phyloP scores from a whole-genome alignment of 1,140 invertebrate species.

The Drosophila nebulosa region DNA sequence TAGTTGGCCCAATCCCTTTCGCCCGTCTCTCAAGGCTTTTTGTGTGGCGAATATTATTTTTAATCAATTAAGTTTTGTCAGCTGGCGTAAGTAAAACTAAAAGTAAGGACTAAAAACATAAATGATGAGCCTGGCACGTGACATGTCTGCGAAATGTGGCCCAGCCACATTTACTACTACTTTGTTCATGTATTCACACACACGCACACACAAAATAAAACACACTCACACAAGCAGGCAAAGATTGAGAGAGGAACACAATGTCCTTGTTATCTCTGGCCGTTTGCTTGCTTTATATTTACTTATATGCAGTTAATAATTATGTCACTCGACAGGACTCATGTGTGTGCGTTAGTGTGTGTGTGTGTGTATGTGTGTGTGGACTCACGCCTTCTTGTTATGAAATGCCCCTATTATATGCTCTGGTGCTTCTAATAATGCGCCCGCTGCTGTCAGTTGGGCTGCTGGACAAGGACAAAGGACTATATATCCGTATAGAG shows the following conservation, averaged over 20 bases:
- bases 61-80: slow-evolving; percentile 74
- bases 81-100: slow-evolving; percentile 43
- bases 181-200: background rate
- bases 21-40: background rate
- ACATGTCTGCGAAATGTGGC: slow-evolving; percentile 63
- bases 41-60: slow-evolving; percentile 62
- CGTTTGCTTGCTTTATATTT: slow-evolving; percentile 73
- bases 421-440: slow-evolving; percentile 76
- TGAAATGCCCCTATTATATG: slow-evolving; percentile 78
- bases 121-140: slow-evolving; percentile 68
- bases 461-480: slow-evolving; percentile 49
- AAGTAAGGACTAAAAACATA: slow-evolving; percentile 39
- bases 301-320: slow-evolving; percentile 77
- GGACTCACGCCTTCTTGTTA: slow-evolving; percentile 69
- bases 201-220: background rate
- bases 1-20: background rate
- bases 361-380: slow-evolving; percentile 25
- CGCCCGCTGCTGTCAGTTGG: slow-evolving; percentile 66
- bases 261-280: slow-evolving; percentile 68
- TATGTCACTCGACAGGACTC: slow-evolving; percentile 59
- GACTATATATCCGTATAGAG: slow-evolving; percentile 21
- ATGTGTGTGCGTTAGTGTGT: slow-evolving; percentile 14
- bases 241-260: slow-evolving; percentile 28
- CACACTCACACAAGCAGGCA: background rate
- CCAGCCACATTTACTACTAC: background rate